Percentiles rank a stretch among this genome's conserved stretches.
Evolutionary conservation across 2,797 vertebrate genomes (phyloP).

Genomic region (Alfaro cultratus): DNA sequence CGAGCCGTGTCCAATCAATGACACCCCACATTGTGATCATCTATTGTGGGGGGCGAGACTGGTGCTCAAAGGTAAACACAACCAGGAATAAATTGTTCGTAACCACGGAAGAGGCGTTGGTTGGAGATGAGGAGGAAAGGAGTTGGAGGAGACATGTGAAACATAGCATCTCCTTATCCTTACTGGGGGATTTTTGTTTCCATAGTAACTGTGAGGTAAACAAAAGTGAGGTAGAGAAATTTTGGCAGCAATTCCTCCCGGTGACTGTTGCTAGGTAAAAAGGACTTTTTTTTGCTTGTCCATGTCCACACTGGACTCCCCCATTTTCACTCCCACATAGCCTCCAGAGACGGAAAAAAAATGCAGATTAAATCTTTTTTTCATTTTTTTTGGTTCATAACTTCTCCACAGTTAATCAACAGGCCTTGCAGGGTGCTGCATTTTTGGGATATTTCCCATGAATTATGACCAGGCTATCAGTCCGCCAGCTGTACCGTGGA

Average conservation of each 20-base stretch:
- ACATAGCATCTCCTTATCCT: constrained; percentile 32
- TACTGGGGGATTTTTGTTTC: constrained; percentile 38
- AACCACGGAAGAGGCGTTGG: constrained; percentile 24
- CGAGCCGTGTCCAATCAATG: constrained; percentile 67
- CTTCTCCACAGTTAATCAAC: constrained; percentile 53
- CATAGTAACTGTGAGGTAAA: constrained; percentile 58
- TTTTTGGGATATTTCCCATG: constrained; percentile 75
- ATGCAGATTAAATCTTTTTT: constrained; percentile 56
- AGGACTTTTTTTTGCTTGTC: constrained; percentile 64
- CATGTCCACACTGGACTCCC: constrained; percentile 68
- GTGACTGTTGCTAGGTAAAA: constrained; percentile 76
- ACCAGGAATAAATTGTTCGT: constrained; percentile 30
- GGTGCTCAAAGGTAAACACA: constrained; percentile 64
- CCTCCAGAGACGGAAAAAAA: constrained; percentile 55
- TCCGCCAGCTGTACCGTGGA: constrained; percentile 70
- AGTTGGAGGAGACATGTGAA: constrained; percentile 34
- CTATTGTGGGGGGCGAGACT: constrained; percentile 49
- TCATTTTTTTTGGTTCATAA: constrained; percentile 37
- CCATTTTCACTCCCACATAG: constrained; percentile 51
- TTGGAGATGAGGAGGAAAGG: constrained; percentile 10
- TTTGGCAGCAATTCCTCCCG: constrained; percentile 68
- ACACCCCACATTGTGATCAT: constrained; percentile 73
- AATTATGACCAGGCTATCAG: constrained; percentile 73
- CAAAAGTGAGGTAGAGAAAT: constrained; percentile 62
- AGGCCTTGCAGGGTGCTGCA: constrained; percentile 62